Evolutionary conservation across 1,140 invertebrate species (phyloP).

Genomic region (Plectrocnemia conspersa): DNA sequence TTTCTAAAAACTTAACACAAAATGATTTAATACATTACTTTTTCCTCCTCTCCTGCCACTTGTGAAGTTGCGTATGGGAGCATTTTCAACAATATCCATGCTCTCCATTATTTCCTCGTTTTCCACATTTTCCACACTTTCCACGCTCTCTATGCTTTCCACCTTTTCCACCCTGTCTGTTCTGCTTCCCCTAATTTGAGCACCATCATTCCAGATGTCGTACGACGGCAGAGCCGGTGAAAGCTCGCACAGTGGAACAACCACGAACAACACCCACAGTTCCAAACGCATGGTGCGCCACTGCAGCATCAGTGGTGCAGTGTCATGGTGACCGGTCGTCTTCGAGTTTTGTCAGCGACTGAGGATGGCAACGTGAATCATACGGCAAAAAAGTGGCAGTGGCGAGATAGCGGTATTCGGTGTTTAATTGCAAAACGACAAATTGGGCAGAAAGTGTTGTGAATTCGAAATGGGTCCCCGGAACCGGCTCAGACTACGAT

Average conservation of each 20-base stretch:
- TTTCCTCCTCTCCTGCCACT: constrained; percentile 14
- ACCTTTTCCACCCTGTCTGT: neutral
- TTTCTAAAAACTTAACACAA: constrained; percentile 9
- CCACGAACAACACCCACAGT: neutral
- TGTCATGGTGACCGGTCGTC: too few relatives aligned
- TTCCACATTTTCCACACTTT: neutral
- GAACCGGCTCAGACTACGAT: too few relatives aligned
- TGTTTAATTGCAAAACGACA: constrained; percentile 7
- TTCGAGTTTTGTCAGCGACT: neutral
- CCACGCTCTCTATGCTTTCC: neutral
- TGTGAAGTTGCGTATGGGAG: neutral
- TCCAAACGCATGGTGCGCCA: neutral
- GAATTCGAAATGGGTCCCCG: too few relatives aligned
- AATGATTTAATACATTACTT: constrained; percentile 10
- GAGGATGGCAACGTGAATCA: neutral
- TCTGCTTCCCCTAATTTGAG: constrained; percentile 8
- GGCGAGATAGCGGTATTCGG: neutral
- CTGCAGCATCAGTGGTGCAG: neutral
- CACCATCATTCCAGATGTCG: constrained; percentile 31
- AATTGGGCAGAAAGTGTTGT: neutral
- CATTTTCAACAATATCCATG: too few relatives aligned
- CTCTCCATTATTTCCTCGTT: neutral
- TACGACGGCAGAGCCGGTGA: constrained; percentile 13
- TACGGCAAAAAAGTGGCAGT: neutral
- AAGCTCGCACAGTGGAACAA: constrained; percentile 8